Evolutionary conservation across 1,140 invertebrate species (phyloP), one percentile per base, ranked within the genome.

Genomic region (Muscidifurax raptorellus): DNA sequence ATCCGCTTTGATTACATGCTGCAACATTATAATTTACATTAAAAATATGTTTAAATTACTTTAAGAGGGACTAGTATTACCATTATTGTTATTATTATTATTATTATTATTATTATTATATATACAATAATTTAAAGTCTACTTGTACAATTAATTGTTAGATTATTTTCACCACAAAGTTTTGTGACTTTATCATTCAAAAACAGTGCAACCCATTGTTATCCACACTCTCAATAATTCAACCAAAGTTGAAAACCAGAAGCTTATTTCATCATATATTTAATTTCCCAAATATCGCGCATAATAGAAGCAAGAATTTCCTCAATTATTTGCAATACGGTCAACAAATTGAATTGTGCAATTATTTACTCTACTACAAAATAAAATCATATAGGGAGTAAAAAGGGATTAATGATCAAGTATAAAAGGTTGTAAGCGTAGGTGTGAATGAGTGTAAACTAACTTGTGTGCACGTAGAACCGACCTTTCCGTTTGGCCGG

Each of bases 401-500:
- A 75, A 71, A 69, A 36, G 71, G 69, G 84, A 88, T 81, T 74
- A 88, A 87, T 88, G 86, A 86, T 88, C 88, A 89, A 86, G 87
- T 44, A 89, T 87, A 88, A 75, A 86, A 87, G 86, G 82, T 88
- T 86, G 72, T 85, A 93, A 92, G 92, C 91, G 86, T 91, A 92
- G 89, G 91, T 93, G 92, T 93, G 92, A 93, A 92, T 92, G 88
- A 93, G 90, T 92, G 90, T 92, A 92, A 71, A 93, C 92, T 93
- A 93, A 93, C 92, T 93, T 93, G 92, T 93, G 89, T 92, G 91
- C 88, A 93, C 92, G 92, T 91, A 91, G 92, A 93, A 93, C 92
- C 92, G 92, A 95, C 95, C 95, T 94, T 95, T 97, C 89, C 97
- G 95, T 89, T 97, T 97, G 88, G 96, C 96, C 84, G 98, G 98